These are phyloP conservation scores for Copidosoma floridanum DNA, from an alignment of 1,140 invertebrate genomes.

Conservation along the genomic window DNA sequence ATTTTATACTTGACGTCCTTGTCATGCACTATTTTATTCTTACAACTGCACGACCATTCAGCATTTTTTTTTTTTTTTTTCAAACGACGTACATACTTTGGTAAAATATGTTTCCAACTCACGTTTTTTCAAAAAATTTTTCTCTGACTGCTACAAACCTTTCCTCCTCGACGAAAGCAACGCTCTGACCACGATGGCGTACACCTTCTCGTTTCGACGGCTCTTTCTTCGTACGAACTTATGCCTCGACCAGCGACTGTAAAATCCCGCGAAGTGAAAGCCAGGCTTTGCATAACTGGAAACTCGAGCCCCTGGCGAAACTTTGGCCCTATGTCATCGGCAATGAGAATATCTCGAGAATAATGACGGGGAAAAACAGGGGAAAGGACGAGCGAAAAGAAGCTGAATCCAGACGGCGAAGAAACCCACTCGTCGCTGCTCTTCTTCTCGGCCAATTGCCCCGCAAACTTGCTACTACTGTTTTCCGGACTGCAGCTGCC, in stretches of 20 bases:
- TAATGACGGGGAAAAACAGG: background rate
- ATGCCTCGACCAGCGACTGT: background rate
- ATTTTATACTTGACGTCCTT: too few relatives aligned
- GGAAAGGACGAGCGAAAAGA: background rate
- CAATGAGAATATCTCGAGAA: slow-evolving; percentile 17
- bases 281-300: slow-evolving; percentile 38
- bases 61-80: background rate
- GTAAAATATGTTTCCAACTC: too few relatives aligned
- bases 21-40: background rate
- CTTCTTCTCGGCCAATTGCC: background rate
- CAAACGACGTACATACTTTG: background rate
- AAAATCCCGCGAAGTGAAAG: slow-evolving; percentile 32
- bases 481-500: too few relatives aligned
- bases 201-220: too few relatives aligned
- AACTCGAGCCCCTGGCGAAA: slow-evolving; percentile 32
- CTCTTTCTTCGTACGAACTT: too few relatives aligned
- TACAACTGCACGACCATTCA: background rate
- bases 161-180: too few relatives aligned
- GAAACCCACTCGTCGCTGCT: background rate
- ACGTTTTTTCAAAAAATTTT: too few relatives aligned
- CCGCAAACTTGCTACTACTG: too few relatives aligned
- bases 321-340: slow-evolving; percentile 28
- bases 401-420: background rate
- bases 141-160: too few relatives aligned
- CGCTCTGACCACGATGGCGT: too few relatives aligned